These are phyloP conservation scores for Eleginops maclovinus DNA, from an alignment of 2,113 vertebrate genomes.

Conservation along the genomic window DNA sequence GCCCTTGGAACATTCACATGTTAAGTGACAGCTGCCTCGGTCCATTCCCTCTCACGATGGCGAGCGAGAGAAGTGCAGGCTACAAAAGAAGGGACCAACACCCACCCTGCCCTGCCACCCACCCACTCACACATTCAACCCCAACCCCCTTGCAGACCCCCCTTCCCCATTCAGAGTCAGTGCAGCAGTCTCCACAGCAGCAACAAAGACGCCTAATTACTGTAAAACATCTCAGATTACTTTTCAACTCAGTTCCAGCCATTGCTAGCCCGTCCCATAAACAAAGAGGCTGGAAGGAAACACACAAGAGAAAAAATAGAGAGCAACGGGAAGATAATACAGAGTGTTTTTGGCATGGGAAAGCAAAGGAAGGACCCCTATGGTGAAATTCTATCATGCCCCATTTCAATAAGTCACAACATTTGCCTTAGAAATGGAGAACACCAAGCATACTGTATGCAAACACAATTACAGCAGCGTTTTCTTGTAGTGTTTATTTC, in stretches of 20 bases:
- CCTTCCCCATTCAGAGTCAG: constrained; percentile 77
- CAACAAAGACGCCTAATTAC: constrained; percentile 85
- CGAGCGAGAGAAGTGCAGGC: constrained; percentile 72
- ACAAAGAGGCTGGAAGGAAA: constrained; percentile 63
- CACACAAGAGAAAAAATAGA: constrained; percentile 43
- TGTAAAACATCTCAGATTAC: constrained; percentile 85
- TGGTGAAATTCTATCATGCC: constrained; percentile 47
- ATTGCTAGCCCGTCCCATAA: constrained; percentile 57
- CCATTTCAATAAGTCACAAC: constrained; percentile 66
- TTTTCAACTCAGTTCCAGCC: constrained; percentile 78
- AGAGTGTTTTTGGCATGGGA: constrained; percentile 49
- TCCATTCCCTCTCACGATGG: constrained; percentile 73
- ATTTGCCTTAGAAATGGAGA: constrained; percentile 50
- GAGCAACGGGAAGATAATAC: constrained; percentile 46
- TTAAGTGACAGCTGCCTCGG: constrained; percentile 88
- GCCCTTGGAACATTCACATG: constrained; percentile 87
- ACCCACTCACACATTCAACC: constrained; percentile 68
- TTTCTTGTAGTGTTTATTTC: not conserved
- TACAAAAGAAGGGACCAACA: constrained; percentile 83
- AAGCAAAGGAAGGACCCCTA: constrained; percentile 62
- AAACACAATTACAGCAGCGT: constrained; percentile 22
- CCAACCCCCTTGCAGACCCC: constrained; percentile 69
- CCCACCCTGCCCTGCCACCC: constrained; percentile 71
- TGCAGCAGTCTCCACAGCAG: constrained; percentile 72
- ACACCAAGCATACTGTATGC: constrained; percentile 10